phyloP scores from a whole-genome alignment of 2,797 vertebrate genomes.

The Anas acuta region DNA sequence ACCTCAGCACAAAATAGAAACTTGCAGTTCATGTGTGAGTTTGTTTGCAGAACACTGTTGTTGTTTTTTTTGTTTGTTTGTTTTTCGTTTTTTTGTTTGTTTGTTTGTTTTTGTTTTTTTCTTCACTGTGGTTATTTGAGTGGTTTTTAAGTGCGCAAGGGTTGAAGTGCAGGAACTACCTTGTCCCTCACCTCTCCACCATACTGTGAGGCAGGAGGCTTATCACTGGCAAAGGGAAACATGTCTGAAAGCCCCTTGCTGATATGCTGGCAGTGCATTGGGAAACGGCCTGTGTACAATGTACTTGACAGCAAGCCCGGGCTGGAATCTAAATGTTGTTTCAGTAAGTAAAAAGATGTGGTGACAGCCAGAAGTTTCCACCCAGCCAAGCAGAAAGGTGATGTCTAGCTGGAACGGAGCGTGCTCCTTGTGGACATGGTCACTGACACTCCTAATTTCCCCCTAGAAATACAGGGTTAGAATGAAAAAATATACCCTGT shows the following conservation, averaged over 20 bases:
- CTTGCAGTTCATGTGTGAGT: accelerated
- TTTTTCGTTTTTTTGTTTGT: no score
- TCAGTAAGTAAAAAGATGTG: background rate
- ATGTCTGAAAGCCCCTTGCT: background rate
- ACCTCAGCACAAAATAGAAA: background rate
- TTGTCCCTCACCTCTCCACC: background rate
- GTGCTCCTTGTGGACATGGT: accelerated
- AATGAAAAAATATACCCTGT: background rate
- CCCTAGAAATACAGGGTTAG: background rate
- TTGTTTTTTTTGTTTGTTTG: no score
- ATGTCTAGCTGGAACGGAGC: background rate
- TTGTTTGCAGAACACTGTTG: background rate
- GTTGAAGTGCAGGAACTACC: background rate
- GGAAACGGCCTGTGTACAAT: background rate
- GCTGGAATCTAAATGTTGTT: background rate
- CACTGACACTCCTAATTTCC: background rate
- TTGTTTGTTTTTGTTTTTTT: background rate
- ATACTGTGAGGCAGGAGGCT: background rate
- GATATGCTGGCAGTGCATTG: background rate
- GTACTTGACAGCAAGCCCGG: background rate
- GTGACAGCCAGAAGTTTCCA: background rate
- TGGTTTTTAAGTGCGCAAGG: background rate
- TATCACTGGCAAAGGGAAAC: background rate
- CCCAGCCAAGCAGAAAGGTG: background rate
- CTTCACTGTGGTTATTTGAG: background rate